Base-by-base conservation (phyloP, 2,888 invertebrate species). In the Eledona agricola region DNA sequence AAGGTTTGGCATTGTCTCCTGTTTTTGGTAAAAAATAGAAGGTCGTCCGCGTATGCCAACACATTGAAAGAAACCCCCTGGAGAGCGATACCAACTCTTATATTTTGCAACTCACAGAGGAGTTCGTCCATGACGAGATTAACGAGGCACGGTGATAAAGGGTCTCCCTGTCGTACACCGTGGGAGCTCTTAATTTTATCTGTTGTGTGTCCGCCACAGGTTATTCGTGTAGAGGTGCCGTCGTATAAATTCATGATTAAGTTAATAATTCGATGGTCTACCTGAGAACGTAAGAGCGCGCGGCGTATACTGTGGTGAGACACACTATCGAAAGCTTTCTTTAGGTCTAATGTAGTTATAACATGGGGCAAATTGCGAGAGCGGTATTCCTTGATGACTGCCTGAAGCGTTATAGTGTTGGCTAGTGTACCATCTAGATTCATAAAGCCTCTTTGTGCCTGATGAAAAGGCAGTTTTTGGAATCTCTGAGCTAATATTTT, bases 141-240 rank as follows among this genome's bases (percentile, higher is more conserved):
- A 22, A 70, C 66, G 0, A 65, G 42, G 0, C 63, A 1, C 0
- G 67, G 65, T 4, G 72, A 71, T n/a, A 77, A 52, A 0, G 73
- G 74, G 51, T 76, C 74, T 0, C 76, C 77, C 58, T 77, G 77
- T 4, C 71, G 65, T 1, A 77, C 76, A 0, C 76, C 75, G 12
- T 70, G 63, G 0, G 32, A 23, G 2, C 29, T 2, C 2, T 4
- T 2, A 1, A 50, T 50, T 2, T 4, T 6, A 3, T 15, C 11
- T 4, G 47, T 47, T 1, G n/a, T 23, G n/a, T n/a, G n/a, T n/a
- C n/a, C n/a, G n/a, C n/a, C n/a, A n/a, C n/a, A n/a, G 1, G 6
- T 12, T 1, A 6, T 4, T 1, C 45, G 45, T 2, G 25, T 12
- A 5, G 54, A 50, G 6, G 25, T 7, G 49, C 25, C 2, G 58